phyloP scores from a whole-genome alignment of 1,140 invertebrate species.

The Palaemon carinicauda region DNA sequence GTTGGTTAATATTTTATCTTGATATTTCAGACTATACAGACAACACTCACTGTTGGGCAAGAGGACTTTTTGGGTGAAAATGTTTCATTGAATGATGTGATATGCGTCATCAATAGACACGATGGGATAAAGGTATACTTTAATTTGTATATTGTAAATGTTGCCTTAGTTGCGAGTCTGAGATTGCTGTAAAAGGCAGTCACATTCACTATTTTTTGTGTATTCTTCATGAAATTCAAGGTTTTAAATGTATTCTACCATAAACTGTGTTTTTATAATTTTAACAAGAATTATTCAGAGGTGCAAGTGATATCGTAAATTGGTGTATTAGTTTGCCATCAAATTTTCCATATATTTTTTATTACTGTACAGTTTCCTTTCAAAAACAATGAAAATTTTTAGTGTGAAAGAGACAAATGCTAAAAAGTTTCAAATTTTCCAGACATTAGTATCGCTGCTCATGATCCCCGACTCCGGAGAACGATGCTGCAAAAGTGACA shows the following conservation, averaged over 20 bases:
- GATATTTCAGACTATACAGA: neutral
- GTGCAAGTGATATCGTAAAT: too few relatives aligned
- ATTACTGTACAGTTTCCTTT: too few relatives aligned
- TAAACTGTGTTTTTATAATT: too few relatives aligned
- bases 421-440: too few relatives aligned
- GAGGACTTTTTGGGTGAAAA: conserved; percentile 25
- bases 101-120: conserved; percentile 21
- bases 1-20: neutral
- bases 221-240: too few relatives aligned
- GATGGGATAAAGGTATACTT: conserved; percentile 29
- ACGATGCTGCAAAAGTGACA: conserved; percentile 6
- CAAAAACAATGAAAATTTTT: too few relatives aligned
- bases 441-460: conserved; percentile 31
- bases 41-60: neutral
- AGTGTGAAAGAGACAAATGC: too few relatives aligned
- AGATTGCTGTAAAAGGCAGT: too few relatives aligned
- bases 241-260: too few relatives aligned
- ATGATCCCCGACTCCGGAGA: conserved; percentile 27
- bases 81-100: neutral
- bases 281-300: too few relatives aligned
- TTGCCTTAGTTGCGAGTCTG: neutral
- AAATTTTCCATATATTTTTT: too few relatives aligned
- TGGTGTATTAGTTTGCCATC: too few relatives aligned
- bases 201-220: neutral
- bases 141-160: neutral